Conservation (phyloP, 2,113 vertebrate genomes). For the Coryphaenoides rupestris region DNA sequence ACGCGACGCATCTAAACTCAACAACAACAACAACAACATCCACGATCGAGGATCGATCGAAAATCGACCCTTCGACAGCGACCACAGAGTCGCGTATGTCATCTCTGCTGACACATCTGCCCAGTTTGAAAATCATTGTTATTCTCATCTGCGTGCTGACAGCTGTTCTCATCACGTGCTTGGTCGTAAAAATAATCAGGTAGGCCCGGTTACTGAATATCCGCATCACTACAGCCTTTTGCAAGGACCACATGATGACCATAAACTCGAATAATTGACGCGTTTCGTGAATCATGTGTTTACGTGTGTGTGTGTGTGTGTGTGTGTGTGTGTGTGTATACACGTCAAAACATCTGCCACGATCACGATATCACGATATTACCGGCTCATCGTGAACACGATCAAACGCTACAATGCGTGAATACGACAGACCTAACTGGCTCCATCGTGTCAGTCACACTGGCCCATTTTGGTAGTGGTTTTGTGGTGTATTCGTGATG, state of each 20-base stretch:
- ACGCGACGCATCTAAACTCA: slow-evolving; percentile 58
- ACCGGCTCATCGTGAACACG: no score
- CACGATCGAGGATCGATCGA: slow-evolving; percentile 14
- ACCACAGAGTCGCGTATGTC: slow-evolving; percentile 68
- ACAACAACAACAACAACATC: slow-evolving; percentile 50
- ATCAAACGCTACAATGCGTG: no score
- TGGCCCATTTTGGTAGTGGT: no score
- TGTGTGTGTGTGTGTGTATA: not conserved
- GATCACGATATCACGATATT: no score
- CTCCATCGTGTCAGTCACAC: no score
- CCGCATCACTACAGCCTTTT: not conserved
- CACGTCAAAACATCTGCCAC: no score
- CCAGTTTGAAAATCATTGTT: slow-evolving; percentile 83
- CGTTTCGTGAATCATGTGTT: not conserved
- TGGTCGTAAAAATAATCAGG: slow-evolving; percentile 87
- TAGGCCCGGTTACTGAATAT: slow-evolving; percentile 40
- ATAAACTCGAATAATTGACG: not conserved
- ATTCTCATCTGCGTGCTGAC: slow-evolving; percentile 81
- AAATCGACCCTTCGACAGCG: slow-evolving; percentile 46
- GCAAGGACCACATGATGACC: no score
- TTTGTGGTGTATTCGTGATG: no score
- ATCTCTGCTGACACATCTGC: slow-evolving; percentile 78
- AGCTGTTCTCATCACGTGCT: slow-evolving; percentile 79
- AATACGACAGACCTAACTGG: no score
- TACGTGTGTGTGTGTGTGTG: not conserved